A percentile compares a stretch with the other conserved stretches of the same genome.
Evolutionary conservation across 35 echinoderm and acorn worm genomes (phyloP).

Genomic region (Heliocidaris tuberculata): DNA sequence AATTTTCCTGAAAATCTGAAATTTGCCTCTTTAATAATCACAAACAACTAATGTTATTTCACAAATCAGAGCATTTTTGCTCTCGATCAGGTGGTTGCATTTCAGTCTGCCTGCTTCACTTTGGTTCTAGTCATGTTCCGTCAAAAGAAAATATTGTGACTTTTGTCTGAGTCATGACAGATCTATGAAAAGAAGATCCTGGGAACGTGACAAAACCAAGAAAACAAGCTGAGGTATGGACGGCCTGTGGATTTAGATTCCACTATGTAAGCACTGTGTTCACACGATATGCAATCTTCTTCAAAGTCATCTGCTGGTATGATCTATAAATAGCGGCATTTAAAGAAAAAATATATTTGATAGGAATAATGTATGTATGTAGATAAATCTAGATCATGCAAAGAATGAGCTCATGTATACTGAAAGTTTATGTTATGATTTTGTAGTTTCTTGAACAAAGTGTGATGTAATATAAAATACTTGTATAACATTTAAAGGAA

Average conservation of each 20-base stretch:
- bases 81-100: background rate
- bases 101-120: background rate
- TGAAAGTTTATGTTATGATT: no score
- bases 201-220: background rate
- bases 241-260: background rate
- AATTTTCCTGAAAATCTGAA: no score
- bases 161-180: background rate
- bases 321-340: no score
- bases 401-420: background rate
- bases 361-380: background rate
- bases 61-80: background rate
- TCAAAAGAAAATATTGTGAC: background rate
- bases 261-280: background rate
- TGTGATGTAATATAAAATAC: no score
- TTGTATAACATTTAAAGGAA: no score
- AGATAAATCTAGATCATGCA: background rate
- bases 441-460: no score
- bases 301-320: no score
- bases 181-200: background rate
- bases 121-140: background rate
- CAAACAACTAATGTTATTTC: background rate
- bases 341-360: background rate
- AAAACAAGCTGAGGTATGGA: background rate
- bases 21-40: no score
- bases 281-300: no score